phyloP scores from a whole-genome alignment of 2,888 invertebrate genomes.

The Trachelus troglodyta region DNA sequence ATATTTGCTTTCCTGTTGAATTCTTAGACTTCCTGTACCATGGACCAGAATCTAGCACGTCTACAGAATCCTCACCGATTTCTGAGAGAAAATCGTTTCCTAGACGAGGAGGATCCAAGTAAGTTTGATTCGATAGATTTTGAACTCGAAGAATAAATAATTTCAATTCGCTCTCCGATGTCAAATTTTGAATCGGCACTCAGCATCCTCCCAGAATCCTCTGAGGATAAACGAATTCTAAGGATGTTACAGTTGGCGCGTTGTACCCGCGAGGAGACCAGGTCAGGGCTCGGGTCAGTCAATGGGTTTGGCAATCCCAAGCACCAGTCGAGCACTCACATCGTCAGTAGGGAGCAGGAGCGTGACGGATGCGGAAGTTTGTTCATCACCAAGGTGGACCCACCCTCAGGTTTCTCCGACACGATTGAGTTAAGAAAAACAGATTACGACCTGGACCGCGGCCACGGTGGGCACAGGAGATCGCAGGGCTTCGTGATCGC shows the following conservation, averaged over 20 bases:
- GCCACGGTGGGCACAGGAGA: neutral
- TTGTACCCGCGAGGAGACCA: conserved; percentile 66
- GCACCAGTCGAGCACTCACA: conserved; percentile 60
- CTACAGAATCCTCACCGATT: conserved; percentile 68
- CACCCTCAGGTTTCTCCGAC: conserved; percentile 89
- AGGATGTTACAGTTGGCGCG: conserved; percentile 66
- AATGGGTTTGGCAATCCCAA: conserved; percentile 63
- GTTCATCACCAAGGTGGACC: conserved; percentile 71
- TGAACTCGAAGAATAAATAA: neutral
- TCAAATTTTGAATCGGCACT: neutral
- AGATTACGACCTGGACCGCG: conserved; percentile 67
- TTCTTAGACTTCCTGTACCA: conserved; percentile 65
- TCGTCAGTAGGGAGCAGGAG: conserved; percentile 42
- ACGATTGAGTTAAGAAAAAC: conserved; percentile 69
- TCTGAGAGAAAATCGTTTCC: conserved; percentile 67
- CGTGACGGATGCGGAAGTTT: conserved; percentile 64
- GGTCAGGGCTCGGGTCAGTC: conserved; percentile 64
- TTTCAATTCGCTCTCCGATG: neutral
- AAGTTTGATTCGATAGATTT: conserved; percentile 28
- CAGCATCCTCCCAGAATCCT: neutral
- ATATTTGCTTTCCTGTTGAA: neutral
- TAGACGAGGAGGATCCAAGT: conserved; percentile 66
- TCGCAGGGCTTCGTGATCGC: conserved; percentile 59
- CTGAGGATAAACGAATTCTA: neutral
- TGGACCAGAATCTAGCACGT: conserved; percentile 68